Base-by-base conservation (phyloP, 1,140 invertebrate genomes). In the Camponotus floridanus region DNA sequence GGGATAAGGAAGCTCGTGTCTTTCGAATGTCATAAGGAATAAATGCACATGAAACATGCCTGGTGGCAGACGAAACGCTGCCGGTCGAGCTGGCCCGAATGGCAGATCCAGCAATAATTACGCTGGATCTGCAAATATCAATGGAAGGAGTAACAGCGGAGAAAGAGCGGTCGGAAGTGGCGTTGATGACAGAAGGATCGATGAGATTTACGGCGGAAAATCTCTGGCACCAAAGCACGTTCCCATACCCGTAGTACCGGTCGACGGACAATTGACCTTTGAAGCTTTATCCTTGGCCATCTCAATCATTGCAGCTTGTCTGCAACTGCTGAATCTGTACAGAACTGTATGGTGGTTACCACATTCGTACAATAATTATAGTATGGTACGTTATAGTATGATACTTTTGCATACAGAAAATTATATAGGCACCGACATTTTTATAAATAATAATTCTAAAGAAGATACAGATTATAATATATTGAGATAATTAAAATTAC, bases 281-380 rank as follows among this genome's bases (percentile, higher is more conserved):
- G 98, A 99, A 95, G 93, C 96, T n/a, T 95, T 97, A 11, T 97
- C 98, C 90, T 97, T 98, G 93, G 97, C 97, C 93, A 94, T 98
- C 13, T 98, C 98, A 91, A 97, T 98, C 15, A 94, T 97, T 55
- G 97, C 97, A 42, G 96, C 96, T 18, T 96, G 96, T 67, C 95
- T 99, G 26, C 99, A 99, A 95, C 98, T 99, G 93, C 96, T 99
- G 18, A 98, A 99, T 95, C 95, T 99, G 11, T 99, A 99, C 93
- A 97, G 98, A 86, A 99, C 98, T 48, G 97, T 98, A n/a, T 99
- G 98, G 98, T 99, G 99, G 99, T 94, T 99, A 36, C 98, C 98
- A 21, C 97, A 99, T 91, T 98, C 98, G 3, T 97, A 98, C 93
- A 98, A 97, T 87, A 97, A 97, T 90, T 98, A 98, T 95, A 97